phyloP scores from a whole-genome alignment of 1,140 invertebrate species.

The Drosophila neocordata region DNA sequence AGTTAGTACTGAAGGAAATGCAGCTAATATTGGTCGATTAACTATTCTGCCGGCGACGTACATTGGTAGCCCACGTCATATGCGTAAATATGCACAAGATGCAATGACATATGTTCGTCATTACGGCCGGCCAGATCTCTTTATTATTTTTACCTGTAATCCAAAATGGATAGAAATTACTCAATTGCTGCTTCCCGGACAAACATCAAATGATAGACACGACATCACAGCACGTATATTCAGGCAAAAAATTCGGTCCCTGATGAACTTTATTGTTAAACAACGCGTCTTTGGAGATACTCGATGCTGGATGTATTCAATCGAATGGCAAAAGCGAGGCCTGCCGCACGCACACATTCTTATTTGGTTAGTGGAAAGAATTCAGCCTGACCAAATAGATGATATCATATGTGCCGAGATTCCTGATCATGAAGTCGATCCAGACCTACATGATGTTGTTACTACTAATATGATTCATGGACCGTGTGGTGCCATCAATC shows the following conservation, averaged over 20 bases:
- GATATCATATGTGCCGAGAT: conserved; percentile 84
- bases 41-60: background rate
- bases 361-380: conserved; percentile 10
- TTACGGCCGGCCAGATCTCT: background rate
- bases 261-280: too few species aligned
- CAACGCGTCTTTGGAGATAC: too few species aligned
- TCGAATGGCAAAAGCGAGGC: too few species aligned
- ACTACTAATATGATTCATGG: conserved; percentile 23
- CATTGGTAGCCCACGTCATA: too few species aligned
- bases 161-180: conserved; percentile 83
- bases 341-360: too few species aligned
- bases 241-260: too few species aligned
- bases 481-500: conserved; percentile 72
- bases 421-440: conserved; percentile 82
- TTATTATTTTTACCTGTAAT: conserved; percentile 59
- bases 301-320: too few species aligned
- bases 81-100: background rate
- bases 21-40: background rate
- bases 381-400: conserved; percentile 76
- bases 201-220: too few species aligned
- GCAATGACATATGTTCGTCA: background rate
- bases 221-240: too few species aligned
- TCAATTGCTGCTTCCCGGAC: too few species aligned
- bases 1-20: background rate
- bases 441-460: conserved; percentile 78